Base-by-base conservation (phyloP, 2,797 vertebrate genomes). In the Syngnathus rostellatus region DNA sequence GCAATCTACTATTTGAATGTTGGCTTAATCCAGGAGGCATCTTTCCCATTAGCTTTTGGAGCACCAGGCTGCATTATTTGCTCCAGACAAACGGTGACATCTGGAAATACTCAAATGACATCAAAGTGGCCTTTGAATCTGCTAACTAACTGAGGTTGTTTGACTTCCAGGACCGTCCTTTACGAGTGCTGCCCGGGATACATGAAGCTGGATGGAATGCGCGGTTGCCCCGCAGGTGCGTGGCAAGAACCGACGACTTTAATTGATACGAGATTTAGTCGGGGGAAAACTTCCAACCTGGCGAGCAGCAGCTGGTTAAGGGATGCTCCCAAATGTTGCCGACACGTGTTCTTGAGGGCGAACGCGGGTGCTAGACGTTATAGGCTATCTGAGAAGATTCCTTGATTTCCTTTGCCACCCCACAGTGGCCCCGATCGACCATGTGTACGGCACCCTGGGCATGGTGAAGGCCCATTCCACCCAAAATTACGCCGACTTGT, bases 121-220 rank as follows among this genome's bases (percentile, higher is more conserved):
- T 31, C 3, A 31, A 31, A 31, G 31, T 31, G 31, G 31, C 50
- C 45, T 72, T 67, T 68, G 6, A 66, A 65, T 62, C 5, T 31
- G 12, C 8, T 67, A 38, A n/a, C 54, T 39, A 17, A 65, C 50
- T 54, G 51, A 58, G 31, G 6, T 64, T 77, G 51, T 40, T 74
- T 69, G 71, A n/a, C 25, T 43, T 76, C 58, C 81, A 99, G 97
- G 79, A 93, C 89, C 16, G 92, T 98, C 45, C 74, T 97, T 31
- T 99, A 99, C 64, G 97, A 99, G 83, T 99, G 97, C 74, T 99
- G 97, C 77, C 97, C 97, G 63, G 97, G 97, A 0, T 99, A 99
- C 76, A 97, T 94, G 92, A 94, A 88, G 82, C 81, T 99, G 89
- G 94, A 95, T 0, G 93, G 92, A 48, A 89, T 82, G 39, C 88